Percentiles rank a stretch among this genome's conserved stretches.
Evolutionary conservation across 2,113 vertebrate species (phyloP).

Genomic region (Lepus americanus): DNA sequence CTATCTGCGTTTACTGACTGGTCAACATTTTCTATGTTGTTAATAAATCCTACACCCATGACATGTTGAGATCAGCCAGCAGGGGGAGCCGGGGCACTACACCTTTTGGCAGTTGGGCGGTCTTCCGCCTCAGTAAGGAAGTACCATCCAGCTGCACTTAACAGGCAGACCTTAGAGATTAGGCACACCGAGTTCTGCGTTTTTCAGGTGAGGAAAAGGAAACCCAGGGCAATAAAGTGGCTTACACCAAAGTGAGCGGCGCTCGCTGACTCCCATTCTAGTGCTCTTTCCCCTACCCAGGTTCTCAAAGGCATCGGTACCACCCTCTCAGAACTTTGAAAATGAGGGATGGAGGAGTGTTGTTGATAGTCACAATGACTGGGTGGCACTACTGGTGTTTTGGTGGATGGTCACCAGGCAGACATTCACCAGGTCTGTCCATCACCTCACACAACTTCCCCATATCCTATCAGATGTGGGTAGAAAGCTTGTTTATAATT

Average conservation of each 20-base stretch:
- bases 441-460: neutral
- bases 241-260: neutral
- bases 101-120: neutral
- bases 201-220: neutral
- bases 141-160: neutral
- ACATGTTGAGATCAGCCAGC: constrained; percentile 28
- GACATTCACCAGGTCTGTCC: neutral
- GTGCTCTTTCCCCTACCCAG: neutral
- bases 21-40: neutral
- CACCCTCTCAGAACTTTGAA: neutral
- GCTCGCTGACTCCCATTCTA: neutral
- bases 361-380: neutral
- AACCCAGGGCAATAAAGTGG: neutral
- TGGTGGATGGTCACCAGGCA: neutral
- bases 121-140: neutral
- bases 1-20: neutral
- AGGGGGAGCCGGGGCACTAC: constrained; percentile 51
- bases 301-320: neutral
- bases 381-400: neutral
- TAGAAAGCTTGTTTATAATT: neutral
- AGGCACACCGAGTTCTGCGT: neutral
- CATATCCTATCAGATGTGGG: neutral
- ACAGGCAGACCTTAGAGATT: neutral
- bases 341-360: neutral
- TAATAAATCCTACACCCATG: constrained; percentile 32